Percentiles rank a stretch among this genome's conserved stretches.
Conservation (phyloP, 2,797 vertebrate species). For the Xyrichtys novacula region DNA sequence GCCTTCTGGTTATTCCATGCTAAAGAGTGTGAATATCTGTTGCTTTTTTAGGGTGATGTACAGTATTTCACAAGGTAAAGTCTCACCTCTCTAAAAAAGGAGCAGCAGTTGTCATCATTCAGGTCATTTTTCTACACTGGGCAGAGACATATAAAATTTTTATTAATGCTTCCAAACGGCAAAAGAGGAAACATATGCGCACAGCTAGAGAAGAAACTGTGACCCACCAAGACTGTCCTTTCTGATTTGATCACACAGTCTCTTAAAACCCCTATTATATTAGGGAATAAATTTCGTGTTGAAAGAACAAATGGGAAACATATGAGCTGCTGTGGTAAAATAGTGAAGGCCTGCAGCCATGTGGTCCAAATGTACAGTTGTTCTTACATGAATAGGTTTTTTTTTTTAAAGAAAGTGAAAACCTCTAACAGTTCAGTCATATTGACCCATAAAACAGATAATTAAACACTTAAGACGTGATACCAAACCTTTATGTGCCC, state of each 20-base stretch:
- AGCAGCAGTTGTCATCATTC: constrained; percentile 19
- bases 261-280: constrained; percentile 39
- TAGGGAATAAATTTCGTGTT: constrained; percentile 35
- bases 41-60: too few relatives aligned
- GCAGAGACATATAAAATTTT: constrained; percentile 30
- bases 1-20: not conserved
- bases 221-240: constrained; percentile 18
- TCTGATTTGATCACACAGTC: constrained; percentile 32
- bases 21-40: not conserved
- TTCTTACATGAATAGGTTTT: too few relatives aligned
- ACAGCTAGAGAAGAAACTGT: constrained; percentile 23
- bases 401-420: too few relatives aligned
- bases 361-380: constrained; percentile 5
- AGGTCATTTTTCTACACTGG: constrained; percentile 6
- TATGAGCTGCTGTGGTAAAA: constrained; percentile 33
- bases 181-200: constrained; percentile 26
- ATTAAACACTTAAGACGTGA: constrained; percentile 13
- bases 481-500: constrained; percentile 16
- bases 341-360: constrained; percentile 9
- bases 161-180: too few relatives aligned
- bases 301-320: constrained; percentile 51
- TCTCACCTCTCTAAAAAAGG: constrained; percentile 8
- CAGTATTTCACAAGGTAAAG: not conserved
- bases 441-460: not conserved
- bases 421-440: too few relatives aligned